These are phyloP conservation scores for Dicycla oo DNA, from an alignment of 2,888 invertebrate species.

Conservation along the genomic window DNA sequence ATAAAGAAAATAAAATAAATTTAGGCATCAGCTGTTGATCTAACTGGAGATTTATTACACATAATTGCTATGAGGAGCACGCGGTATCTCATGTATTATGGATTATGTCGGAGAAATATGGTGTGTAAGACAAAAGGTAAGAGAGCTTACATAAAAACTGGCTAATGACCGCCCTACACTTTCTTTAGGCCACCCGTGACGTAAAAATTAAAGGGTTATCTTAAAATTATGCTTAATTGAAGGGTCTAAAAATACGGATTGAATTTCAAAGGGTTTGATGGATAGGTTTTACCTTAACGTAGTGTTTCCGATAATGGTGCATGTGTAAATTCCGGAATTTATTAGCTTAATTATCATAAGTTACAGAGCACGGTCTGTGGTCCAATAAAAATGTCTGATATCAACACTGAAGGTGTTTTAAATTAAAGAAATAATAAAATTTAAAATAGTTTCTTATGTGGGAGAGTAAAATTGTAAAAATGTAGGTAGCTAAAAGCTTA, in stretches of 20 bases:
- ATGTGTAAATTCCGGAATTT: slow-evolving; percentile 75
- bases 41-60: slow-evolving; percentile 88
- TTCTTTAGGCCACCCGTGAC: slow-evolving; percentile 87
- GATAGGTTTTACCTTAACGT: slow-evolving; percentile 80
- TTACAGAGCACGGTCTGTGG: slow-evolving; percentile 52
- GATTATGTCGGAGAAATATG: slow-evolving; percentile 85
- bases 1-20: slow-evolving; percentile 67
- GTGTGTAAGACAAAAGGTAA: slow-evolving; percentile 86
- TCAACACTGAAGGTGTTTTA: slow-evolving; percentile 30
- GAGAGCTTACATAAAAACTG: slow-evolving; percentile 81
- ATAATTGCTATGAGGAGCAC: slow-evolving; percentile 86
- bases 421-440: slow-evolving; percentile 16
- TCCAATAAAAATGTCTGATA: slow-evolving; percentile 63
- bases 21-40: slow-evolving; percentile 84
- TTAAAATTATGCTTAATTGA: slow-evolving; percentile 89
- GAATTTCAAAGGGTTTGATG: slow-evolving; percentile 87
- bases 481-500: neutral
- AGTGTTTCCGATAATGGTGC: slow-evolving; percentile 76
- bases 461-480: neutral
- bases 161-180: slow-evolving; percentile 87
- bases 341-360: slow-evolving; percentile 75
- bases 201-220: slow-evolving; percentile 89
- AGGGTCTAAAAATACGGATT: slow-evolving; percentile 87
- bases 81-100: slow-evolving; percentile 87
- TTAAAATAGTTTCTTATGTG: neutral